A percentile compares a stretch with the other conserved stretches of the same genome.
Conservation (phyloP, 2,888 invertebrate genomes). For the Fragum sueziense region DNA sequence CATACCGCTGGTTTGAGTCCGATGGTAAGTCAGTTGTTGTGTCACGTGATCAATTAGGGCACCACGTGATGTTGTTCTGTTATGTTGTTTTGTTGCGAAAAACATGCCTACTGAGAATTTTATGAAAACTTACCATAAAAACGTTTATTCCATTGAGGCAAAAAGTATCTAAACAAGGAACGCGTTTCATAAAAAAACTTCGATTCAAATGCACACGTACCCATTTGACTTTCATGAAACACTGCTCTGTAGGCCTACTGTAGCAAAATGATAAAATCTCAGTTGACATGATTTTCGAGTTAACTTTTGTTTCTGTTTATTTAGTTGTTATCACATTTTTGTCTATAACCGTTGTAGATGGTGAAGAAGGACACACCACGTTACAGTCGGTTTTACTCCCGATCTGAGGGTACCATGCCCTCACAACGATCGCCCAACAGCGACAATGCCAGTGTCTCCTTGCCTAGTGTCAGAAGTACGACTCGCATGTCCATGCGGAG, state of each 20-base stretch:
- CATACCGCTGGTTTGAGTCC: conserved; percentile 68
- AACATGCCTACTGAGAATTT: not conserved
- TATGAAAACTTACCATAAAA: no score
- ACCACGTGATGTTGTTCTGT: conserved; percentile 1
- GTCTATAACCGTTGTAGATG: conserved; percentile 48
- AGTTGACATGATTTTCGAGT: no score
- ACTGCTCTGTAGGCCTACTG: no score
- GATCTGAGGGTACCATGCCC: conserved; percentile 50
- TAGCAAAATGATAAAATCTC: no score
- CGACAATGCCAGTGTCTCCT: conserved; percentile 49
- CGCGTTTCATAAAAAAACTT: no score
- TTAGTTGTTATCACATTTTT: not conserved
- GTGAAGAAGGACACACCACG: conserved; percentile 46
- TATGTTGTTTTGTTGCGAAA: not conserved
- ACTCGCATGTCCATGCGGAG: conserved; percentile 46
- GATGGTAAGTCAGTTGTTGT: conserved; percentile 59
- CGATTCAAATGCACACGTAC: no score
- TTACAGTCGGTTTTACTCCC: conserved; percentile 38
- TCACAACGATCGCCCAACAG: conserved; percentile 45
- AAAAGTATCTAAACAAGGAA: no score
- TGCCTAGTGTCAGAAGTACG: conserved; percentile 55
- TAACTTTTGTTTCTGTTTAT: no score
- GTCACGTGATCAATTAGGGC: conserved; percentile 1
- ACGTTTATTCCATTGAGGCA: no score
- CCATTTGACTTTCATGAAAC: no score